Conservation (phyloP, 1,140 invertebrate species). For the Lordiphosa stackelbergi region DNA sequence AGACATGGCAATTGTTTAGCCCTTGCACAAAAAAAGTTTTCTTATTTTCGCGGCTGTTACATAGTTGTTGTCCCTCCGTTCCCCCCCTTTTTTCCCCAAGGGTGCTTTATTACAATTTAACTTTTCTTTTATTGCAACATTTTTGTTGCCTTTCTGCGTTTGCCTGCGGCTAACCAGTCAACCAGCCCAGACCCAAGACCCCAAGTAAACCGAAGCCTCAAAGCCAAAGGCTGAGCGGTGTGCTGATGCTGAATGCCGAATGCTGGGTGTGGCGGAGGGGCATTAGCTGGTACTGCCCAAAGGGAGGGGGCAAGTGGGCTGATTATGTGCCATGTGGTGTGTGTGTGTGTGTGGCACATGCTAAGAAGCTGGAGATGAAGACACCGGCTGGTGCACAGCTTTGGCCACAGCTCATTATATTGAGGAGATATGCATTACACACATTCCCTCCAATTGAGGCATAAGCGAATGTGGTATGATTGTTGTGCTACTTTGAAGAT, state of each 20-base stretch:
- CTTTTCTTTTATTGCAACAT: conserved; percentile 72
- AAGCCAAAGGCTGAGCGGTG: conserved; percentile 15
- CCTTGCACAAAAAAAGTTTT: conserved; percentile 55
- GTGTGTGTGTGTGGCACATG: conserved; percentile 8
- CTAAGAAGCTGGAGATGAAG: conserved; percentile 1
- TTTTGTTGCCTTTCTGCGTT: conserved; percentile 45
- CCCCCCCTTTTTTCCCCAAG: conserved; percentile 24
- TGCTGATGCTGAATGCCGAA: conserved; percentile 25
- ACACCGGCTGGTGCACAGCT: not conserved
- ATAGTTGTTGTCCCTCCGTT: conserved; percentile 20
- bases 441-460: not conserved
- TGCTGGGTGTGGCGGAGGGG: conserved; percentile 3
- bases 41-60: conserved; percentile 58
- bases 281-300: not conserved
- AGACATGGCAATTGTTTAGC: conserved; percentile 50
- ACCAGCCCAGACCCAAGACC: conserved; percentile 15
- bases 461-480: not conserved
- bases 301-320: conserved; percentile 20
- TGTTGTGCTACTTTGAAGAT: too few relatives aligned
- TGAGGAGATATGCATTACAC: conserved; percentile 8
- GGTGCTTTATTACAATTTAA: conserved; percentile 76
- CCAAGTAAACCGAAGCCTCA: conserved; percentile 15
- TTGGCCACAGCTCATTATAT: conserved; percentile 42
- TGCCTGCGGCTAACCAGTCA: conserved; percentile 53
- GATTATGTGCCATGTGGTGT: conserved; percentile 38